Base-by-base conservation (phyloP, 1,140 invertebrate species). In the Brachystomella parvula region DNA sequence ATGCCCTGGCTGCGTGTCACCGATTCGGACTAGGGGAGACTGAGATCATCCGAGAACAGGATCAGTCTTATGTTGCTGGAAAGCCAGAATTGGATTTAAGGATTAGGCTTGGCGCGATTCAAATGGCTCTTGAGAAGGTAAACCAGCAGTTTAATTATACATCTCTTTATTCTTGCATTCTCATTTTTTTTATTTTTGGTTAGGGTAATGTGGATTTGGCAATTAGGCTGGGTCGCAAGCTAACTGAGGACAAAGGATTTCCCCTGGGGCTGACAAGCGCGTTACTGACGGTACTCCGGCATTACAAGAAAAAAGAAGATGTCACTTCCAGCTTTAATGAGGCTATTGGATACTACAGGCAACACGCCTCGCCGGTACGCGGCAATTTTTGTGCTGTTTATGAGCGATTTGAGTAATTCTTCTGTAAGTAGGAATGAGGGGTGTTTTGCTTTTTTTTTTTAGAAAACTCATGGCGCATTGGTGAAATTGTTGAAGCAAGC, bases 381-480 rank as follows among this genome's bases (percentile, higher is more conserved):
- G 24, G 3, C 12, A 17, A 53, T 24, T 15, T 24, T 53, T 9
- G 6, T 6, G 24, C 12, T 19, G 6, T 17, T 17, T 53, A 17
- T 53, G 39, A 44, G n/a, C n/a, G n/a, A 44, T 9, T 44, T 44
- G 9, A 44, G 9, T 53, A 53, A 53, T 53, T 53, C 3, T 53
- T 15, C 24, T 44, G 9, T n/a, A 44, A 44, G n/a, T 44, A 12
- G 9, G 9, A n/a, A n/a, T 12, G n/a, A 44, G 39, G n/a, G 9
- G 39, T 44, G n/a, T 44, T 44, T n/a, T 53, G 49, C 6, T 53
- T 53, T 53, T 53, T 53, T 53, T 53, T 53, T 17, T 17, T 53
- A 53, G 49, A 53, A 53, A 53, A 19, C 21, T 15, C 12, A 53
- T 17, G 3, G 49, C 6, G 12, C 49, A 53, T 26, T 53, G 12